Evolutionary conservation across 37 sponge, comb jelly and placozoan genomes (phyloP).

Genomic region (Mnemiopsis leidyi): DNA sequence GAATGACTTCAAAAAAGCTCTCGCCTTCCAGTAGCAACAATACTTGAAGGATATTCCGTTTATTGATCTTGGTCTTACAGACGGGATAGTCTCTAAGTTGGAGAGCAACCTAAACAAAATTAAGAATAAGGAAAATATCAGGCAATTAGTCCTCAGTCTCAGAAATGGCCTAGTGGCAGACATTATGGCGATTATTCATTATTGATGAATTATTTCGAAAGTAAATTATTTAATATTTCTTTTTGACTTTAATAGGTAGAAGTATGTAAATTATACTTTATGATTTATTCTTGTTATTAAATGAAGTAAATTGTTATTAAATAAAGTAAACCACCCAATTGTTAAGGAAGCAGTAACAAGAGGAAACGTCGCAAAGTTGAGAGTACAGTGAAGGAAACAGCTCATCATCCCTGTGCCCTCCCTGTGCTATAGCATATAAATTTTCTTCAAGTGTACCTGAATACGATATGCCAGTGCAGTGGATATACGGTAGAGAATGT

Average conservation of each 20-base stretch:
- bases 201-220: no score
- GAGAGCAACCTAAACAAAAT: not conserved
- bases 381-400: not conserved
- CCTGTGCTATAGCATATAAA: not conserved
- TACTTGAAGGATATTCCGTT: not conserved
- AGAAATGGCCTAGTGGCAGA: not conserved
- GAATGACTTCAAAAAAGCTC: not conserved
- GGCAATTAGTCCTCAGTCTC: not conserved
- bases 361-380: no score
- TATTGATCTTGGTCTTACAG: not conserved
- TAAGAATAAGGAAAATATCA: not conserved
- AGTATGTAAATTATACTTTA: no score
- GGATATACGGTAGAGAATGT: not conserved
- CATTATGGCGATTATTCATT: not conserved
- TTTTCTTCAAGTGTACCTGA: no score
- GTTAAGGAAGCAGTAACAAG: not conserved
- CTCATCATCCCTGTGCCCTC: not conserved
- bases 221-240: no score
- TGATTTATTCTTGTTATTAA: no score
- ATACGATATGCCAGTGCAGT: not conserved
- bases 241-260: no score
- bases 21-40: not conserved
- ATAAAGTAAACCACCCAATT: no score
- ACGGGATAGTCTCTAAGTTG: not conserved
- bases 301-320: no score